phyloP scores from a whole-genome alignment of 2,888 invertebrate genomes.

The Sarcophaga rosellei region DNA sequence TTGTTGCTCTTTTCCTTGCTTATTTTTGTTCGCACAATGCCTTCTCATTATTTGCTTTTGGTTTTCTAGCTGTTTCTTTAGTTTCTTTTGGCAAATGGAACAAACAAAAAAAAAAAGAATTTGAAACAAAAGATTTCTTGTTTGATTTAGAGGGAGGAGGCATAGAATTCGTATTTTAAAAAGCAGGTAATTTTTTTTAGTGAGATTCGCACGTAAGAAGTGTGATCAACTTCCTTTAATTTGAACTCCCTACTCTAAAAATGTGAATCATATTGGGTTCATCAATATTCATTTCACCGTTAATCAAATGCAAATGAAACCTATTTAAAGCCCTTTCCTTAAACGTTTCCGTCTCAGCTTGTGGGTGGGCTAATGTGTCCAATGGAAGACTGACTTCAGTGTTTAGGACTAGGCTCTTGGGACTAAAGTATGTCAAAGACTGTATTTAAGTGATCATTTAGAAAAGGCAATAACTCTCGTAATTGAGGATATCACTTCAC shows the following conservation, averaged over 20 bases:
- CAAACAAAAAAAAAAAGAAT: conserved; percentile 23
- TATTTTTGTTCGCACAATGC: neutral
- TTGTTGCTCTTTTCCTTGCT: neutral
- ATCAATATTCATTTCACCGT: conserved; percentile 6
- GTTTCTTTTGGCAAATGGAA: conserved; percentile 23
- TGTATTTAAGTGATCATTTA: no score
- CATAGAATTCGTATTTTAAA: conserved; percentile 4
- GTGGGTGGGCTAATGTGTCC: no score
- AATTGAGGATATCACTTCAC: no score
- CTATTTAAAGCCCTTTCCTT: neutral
- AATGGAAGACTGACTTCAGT: no score
- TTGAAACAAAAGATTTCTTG: conserved; percentile 1
- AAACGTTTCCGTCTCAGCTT: neutral
- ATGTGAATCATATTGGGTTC: neutral
- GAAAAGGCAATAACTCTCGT: no score
- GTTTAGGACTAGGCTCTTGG: neutral
- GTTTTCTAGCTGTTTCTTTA: conserved; percentile 14
- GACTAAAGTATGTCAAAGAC: no score
- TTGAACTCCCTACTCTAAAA: conserved; percentile 3
- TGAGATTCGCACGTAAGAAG: conserved; percentile 68
- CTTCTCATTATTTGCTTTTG: conserved; percentile 15
- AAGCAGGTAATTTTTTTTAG: neutral
- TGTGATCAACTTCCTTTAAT: conserved; percentile 66
- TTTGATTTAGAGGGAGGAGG: neutral
- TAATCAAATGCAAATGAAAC: neutral